Conservation (phyloP, 2,113 vertebrate genomes). For the Pteropus alecto region DNA sequence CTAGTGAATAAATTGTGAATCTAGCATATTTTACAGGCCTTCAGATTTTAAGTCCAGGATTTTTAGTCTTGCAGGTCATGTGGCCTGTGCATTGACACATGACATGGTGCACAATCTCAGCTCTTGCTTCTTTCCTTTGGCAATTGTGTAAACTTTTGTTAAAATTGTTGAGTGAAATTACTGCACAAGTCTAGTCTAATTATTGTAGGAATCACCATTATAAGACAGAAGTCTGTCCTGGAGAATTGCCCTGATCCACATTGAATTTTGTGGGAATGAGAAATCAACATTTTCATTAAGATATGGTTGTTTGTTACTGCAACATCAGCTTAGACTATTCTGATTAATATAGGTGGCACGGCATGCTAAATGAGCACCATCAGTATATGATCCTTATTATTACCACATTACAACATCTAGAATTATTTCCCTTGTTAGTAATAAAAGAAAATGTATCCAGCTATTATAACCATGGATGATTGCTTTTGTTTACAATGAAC, state of each 20-base stretch:
- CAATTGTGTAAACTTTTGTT: background rate
- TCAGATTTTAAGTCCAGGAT: background rate
- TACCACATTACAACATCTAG: background rate
- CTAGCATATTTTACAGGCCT: background rate
- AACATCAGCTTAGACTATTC: background rate
- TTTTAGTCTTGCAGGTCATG: background rate
- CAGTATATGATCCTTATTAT: background rate
- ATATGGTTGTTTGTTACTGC: background rate
- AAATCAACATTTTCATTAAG: background rate
- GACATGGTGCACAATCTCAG: background rate
- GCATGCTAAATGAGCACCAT: background rate
- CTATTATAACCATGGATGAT: background rate
- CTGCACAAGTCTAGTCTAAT: background rate
- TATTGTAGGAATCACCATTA: background rate
- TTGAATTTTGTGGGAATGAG: background rate
- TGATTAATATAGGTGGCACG: background rate
- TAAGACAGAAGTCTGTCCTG: background rate
- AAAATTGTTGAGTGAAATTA: slow-evolving; percentile 14
- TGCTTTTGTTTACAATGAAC: background rate
- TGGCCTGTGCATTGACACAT: background rate
- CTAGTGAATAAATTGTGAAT: background rate
- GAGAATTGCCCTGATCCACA: background rate
- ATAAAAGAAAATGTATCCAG: background rate
- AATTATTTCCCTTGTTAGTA: background rate
- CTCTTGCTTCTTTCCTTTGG: background rate